Evolutionary conservation across 2,797 vertebrate species (phyloP), one percentile per base, ranked within the genome.

Genomic region (Micrastur ruficollis): DNA sequence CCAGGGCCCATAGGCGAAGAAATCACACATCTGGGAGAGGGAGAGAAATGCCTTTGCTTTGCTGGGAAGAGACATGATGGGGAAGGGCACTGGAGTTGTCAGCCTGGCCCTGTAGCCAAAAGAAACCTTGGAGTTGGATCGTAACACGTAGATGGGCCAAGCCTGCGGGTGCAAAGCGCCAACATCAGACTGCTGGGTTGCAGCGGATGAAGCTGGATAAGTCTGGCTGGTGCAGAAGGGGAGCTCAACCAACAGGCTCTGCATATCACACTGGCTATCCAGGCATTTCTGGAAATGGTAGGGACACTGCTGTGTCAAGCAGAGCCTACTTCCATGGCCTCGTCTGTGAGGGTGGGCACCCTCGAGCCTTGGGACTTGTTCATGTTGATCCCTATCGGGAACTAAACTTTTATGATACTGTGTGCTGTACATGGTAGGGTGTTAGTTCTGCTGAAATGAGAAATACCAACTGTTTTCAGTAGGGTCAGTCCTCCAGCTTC

Each of bases 301-400:
- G 17, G 46, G 74, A 49, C 0, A 0, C 34, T 17, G 49, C 52
- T 23, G 6, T 23, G 25, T 55, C 44, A 12, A 36, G 20, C 11
- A 29, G 73, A 61, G 29, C 68, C 18, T 11, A 2, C 12, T 70
- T 42, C 53, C 29, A 5, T 1, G 0, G 27, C 9, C 46, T n/a
- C 34, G 12, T 27, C 55, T 36, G 11, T 0, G 1, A 52, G 36
- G 4, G 5, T 5, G 4, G 26, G 23, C 29, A 26, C 26, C 36
- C n/a, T 36, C 0, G 0, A 42, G n/a, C 31, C 46, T 3, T 20
- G 44, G 46, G 38, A 12, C 22, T 52, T 3, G 0, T 17, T 62
- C 38, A 7, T 12, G 42, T 44, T 61, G 10, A 18, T 68, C 34
- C 50, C 38, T 52, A 1, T 9, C 36, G n/a, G 38, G 44, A 65